A percentile compares a stretch with the other conserved stretches of the same genome.
Conservation (phyloP, 2,797 vertebrate species). For the Anabacerthia variegaticeps region DNA sequence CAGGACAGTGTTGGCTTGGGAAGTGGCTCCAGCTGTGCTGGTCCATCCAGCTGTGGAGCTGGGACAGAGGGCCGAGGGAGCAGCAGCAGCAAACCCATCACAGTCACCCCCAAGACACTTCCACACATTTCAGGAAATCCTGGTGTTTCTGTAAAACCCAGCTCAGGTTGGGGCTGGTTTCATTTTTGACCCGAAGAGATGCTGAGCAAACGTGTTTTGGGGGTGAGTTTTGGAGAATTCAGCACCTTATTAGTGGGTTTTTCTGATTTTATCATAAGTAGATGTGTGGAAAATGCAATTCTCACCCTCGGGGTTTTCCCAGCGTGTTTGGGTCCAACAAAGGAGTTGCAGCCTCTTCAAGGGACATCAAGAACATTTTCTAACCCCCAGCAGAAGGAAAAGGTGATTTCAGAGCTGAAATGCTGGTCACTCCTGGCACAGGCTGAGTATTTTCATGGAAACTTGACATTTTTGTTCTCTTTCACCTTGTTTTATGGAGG, state of each 20-base stretch:
- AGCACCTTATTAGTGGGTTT: no score
- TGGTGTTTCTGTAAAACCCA: no score
- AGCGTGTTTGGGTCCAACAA: no score
- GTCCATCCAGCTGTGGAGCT: background rate
- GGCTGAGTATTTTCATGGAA: no score
- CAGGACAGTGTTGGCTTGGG: background rate
- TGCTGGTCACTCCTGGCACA: background rate
- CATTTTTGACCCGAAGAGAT: no score
- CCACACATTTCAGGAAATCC: no score
- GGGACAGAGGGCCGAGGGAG: no score
- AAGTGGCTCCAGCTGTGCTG: background rate
- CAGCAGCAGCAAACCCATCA: no score
- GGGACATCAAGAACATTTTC: background rate
- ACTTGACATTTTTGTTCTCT: background rate
- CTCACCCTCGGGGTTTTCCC: background rate
- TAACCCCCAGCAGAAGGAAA: background rate
- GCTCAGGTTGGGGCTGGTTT: no score
- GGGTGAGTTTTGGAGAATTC: background rate
- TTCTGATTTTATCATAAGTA: background rate
- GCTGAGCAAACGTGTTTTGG: no score
- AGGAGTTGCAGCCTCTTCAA: background rate
- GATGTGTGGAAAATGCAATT: background rate
- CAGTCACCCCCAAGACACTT: no score
- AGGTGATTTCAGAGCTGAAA: background rate
- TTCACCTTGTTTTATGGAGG: background rate